Percentiles rank a stretch among this genome's conserved stretches.
Conservation (phyloP, 2,113 vertebrate species). For the Solea solea region DNA sequence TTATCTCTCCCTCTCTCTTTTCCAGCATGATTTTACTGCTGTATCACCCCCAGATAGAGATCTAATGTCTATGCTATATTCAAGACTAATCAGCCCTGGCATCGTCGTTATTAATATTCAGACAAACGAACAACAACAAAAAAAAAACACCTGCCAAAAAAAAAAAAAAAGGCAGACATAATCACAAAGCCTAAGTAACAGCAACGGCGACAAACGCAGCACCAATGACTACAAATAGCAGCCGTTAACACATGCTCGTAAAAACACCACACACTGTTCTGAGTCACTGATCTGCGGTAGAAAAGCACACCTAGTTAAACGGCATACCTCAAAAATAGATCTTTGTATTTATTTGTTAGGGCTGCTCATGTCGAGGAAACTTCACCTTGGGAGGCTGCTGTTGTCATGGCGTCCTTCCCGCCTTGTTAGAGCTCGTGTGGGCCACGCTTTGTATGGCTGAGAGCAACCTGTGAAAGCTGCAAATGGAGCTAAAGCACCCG, state of each 20-base stretch:
- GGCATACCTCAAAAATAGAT: constrained; percentile 42
- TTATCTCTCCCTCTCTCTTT: constrained; percentile 34
- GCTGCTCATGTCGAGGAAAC: constrained; percentile 41
- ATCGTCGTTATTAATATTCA: constrained; percentile 72
- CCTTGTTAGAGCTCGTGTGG: constrained; percentile 34
- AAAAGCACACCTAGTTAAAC: constrained; percentile 28
- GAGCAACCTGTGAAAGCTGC: constrained; percentile 41
- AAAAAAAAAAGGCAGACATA: constrained; percentile 52
- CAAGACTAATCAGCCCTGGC: constrained; percentile 70
- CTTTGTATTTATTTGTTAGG: constrained; percentile 43
- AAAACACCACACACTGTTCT: constrained; percentile 49
- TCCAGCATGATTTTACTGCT: constrained; percentile 62
- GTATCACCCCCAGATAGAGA: constrained; percentile 66
- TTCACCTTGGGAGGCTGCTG: constrained; percentile 52
- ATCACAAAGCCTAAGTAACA: constrained; percentile 63
- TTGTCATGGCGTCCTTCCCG: constrained; percentile 52
- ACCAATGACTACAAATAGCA: constrained; percentile 50
- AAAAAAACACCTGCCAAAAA: constrained; percentile 38
- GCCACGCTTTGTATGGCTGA: constrained; percentile 36
- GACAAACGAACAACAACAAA: constrained; percentile 18
- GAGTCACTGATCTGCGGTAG: constrained; percentile 46
- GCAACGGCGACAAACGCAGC: constrained; percentile 44
- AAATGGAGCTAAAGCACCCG: constrained; percentile 35
- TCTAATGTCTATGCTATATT: constrained; percentile 55
- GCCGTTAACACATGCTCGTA: constrained; percentile 65